Conservation (phyloP, 2,888 invertebrate genomes). For the Polydrusus tereticollis region DNA sequence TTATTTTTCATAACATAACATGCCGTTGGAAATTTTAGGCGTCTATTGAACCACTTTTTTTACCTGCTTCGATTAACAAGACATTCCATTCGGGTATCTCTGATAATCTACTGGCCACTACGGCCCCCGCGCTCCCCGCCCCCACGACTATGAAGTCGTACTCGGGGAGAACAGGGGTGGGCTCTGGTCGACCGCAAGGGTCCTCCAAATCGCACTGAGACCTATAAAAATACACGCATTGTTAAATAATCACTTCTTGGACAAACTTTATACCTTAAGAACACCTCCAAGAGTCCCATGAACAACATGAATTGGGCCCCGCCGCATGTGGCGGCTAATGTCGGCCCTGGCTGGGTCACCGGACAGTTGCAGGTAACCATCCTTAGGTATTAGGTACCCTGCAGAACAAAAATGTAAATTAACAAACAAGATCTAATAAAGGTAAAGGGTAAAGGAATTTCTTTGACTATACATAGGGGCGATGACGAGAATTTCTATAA, state of each 20-base stretch:
- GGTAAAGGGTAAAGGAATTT: too few species aligned
- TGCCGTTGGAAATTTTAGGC: not conserved
- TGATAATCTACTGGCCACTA: conserved; percentile 78
- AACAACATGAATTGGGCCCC: conserved; percentile 90
- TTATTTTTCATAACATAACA: not conserved
- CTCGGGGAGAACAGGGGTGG: conserved; percentile 71
- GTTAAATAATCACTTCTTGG: not conserved
- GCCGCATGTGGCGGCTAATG: conserved; percentile 86
- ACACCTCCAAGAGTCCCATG: conserved; percentile 90
- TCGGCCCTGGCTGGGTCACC: conserved; percentile 84
- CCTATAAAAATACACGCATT: conserved; percentile 18
- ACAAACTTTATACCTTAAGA: conserved; percentile 70
- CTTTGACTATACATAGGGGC: too few species aligned
- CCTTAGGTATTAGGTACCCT: not conserved
- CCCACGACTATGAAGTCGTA: conserved; percentile 85
- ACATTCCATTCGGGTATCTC: conserved; percentile 82
- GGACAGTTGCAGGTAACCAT: conserved; percentile 80
- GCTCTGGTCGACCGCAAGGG: conserved; percentile 82
- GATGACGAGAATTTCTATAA: too few species aligned
- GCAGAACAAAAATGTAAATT: conserved; percentile 3
- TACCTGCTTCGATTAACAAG: conserved; percentile 80
- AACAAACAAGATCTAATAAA: too few species aligned
- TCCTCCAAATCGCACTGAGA: conserved; percentile 91
- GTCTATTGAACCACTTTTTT: too few species aligned
- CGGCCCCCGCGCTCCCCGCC: conserved; percentile 80